A percentile compares a stretch with the other conserved stretches of the same genome.
Evolutionary conservation across 2,797 vertebrate species (phyloP).

Genomic region (Dipus sagitta): DNA sequence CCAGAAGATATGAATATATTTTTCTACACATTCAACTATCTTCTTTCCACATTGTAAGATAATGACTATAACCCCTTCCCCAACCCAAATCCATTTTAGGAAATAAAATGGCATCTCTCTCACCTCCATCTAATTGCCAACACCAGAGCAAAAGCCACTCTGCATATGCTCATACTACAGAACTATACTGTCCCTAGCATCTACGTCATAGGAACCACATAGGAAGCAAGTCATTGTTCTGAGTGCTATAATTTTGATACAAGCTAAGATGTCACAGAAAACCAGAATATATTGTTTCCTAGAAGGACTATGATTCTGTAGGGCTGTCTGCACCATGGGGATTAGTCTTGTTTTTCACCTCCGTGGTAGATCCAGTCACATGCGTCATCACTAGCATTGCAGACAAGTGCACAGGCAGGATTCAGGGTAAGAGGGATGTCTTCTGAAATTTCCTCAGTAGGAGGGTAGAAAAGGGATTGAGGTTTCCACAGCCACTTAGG

Average conservation of each 20-base stretch:
- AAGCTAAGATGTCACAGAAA: too few relatives aligned
- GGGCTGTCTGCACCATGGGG: background rate
- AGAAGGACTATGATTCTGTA: too few relatives aligned
- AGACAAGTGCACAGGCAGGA: background rate
- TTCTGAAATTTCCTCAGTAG: background rate
- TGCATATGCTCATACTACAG: background rate
- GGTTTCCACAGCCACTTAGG: too few relatives aligned
- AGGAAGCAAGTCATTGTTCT: background rate
- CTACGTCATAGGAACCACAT: background rate
- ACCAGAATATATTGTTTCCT: too few relatives aligned
- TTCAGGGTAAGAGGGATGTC: background rate
- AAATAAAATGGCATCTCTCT: too few relatives aligned
- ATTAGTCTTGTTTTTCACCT: background rate
- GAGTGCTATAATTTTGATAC: background rate
- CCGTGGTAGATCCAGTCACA: background rate
- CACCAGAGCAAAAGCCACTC: rapidly evolving
- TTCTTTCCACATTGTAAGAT: background rate
- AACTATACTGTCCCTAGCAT: too few relatives aligned
- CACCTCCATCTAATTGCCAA: too few relatives aligned
- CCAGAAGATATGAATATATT: too few relatives aligned
- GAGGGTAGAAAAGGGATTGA: background rate
- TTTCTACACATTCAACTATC: too few relatives aligned
- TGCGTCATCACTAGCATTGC: background rate
- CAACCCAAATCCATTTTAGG: too few relatives aligned
- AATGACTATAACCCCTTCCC: background rate